phyloP scores from a whole-genome alignment of 2,888 invertebrate genomes.

The Hyposoter didymator region DNA sequence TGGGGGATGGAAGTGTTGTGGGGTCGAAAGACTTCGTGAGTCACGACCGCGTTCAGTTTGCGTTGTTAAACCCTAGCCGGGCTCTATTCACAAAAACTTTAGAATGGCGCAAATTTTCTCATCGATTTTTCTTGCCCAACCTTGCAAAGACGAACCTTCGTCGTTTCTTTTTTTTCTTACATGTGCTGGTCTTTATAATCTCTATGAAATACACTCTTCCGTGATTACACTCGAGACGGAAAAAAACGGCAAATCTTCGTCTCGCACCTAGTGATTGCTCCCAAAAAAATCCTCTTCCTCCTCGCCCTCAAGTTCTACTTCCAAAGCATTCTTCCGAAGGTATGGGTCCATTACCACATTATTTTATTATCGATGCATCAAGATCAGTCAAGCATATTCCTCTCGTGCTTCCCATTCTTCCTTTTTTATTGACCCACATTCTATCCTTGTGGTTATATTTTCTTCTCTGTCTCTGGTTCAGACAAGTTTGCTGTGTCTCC shows the following conservation, averaged over 20 bases:
- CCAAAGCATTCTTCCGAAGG: conserved; percentile 11
- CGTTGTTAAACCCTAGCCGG: conserved; percentile 64
- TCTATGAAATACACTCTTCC: not conserved
- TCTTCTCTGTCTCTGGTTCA: not conserved
- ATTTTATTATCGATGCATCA: conserved; percentile 45
- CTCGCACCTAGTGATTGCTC: not conserved
- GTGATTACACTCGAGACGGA: not conserved
- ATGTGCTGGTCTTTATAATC: conserved; percentile 70
- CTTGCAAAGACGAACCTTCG: not conserved
- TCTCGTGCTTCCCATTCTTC: conserved; percentile 33
- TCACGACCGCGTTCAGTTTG: conserved; percentile 68
- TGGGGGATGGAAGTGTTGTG: not conserved
- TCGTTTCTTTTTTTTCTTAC: not conserved
- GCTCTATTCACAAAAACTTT: conserved; percentile 18
- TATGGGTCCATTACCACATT: conserved; percentile 43
- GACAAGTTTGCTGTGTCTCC: conserved; percentile 13
- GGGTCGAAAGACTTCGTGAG: conserved; percentile 24
- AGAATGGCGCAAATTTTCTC: conserved; percentile 15
- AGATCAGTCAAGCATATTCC: conserved; percentile 1
- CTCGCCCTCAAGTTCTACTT: conserved; percentile 21
- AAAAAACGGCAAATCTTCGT: not conserved
- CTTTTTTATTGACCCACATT: not conserved
- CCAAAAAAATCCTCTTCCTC: conserved; percentile 51
- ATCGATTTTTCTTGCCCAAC: not conserved
- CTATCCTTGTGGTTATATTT: conserved; percentile 32